Percentiles rank a stretch among this genome's conserved stretches.
phyloP scores from a whole-genome alignment of 1,140 invertebrate species.

The Drosophila parabipectinata region DNA sequence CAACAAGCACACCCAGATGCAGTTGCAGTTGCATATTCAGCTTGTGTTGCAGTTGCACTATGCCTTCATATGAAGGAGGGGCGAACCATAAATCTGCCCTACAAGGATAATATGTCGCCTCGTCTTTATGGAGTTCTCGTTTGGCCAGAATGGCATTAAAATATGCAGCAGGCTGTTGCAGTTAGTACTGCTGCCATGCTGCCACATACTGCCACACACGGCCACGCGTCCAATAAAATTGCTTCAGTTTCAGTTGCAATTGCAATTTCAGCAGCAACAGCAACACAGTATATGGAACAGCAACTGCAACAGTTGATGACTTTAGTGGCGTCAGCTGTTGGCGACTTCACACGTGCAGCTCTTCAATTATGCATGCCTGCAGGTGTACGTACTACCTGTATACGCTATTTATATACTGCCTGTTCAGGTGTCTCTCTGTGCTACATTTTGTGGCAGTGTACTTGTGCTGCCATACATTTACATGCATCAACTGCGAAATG shows the following conservation, averaged over 20 bases:
- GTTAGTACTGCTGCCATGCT: constrained; percentile 4
- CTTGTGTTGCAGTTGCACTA: neutral
- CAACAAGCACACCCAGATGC: neutral
- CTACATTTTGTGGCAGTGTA: neutral
- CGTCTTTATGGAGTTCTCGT: constrained; percentile 19
- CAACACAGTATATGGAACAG: constrained; percentile 10
- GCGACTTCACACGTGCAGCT: constrained; percentile 63
- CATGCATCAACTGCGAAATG: constrained; percentile 35
- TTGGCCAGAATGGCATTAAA: constrained; percentile 15
- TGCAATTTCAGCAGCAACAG: constrained; percentile 28
- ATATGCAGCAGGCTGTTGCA: constrained; percentile 43
- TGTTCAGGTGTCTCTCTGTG: constrained; percentile 4
- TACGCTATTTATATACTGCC: constrained; percentile 13
- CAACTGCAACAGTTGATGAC: constrained; percentile 51
- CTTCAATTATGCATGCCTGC: constrained; percentile 62
- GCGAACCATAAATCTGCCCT: constrained; percentile 29
- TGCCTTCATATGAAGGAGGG: constrained; percentile 2
- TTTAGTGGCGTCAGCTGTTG: constrained; percentile 50
- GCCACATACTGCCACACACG: constrained; percentile 10
- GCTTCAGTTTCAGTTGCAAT: constrained; percentile 11
- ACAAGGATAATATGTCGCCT: constrained; percentile 22
- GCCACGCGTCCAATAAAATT: constrained; percentile 13
- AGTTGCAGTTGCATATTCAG: constrained; percentile 2
- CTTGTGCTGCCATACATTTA: constrained; percentile 25
- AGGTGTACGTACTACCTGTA: constrained; percentile 15